These are phyloP conservation scores for Dioctria linearis DNA, from an alignment of 2,888 invertebrate species.

Conservation along the genomic window DNA sequence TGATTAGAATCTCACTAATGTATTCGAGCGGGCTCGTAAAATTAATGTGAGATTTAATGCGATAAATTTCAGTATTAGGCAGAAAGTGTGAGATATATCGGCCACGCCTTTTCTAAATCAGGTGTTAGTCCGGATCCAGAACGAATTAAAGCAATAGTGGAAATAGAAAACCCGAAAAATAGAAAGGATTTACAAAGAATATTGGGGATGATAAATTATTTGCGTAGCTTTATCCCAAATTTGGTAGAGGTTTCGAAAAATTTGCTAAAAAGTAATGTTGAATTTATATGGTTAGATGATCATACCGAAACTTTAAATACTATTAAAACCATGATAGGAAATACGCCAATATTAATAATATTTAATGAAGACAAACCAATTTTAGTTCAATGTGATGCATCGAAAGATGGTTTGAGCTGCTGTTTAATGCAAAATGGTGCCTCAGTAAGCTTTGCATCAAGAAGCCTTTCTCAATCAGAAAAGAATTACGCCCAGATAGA, in stretches of 20 bases:
- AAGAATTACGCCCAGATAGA: conserved; percentile 31
- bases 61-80: conserved; percentile 25
- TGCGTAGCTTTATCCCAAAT: conserved; percentile 47
- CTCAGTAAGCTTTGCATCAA: background rate
- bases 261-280: conserved; percentile 35
- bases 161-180: background rate
- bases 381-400: background rate
- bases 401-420: conserved; percentile 20
- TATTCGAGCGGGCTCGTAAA: conserved; percentile 36
- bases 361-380: background rate
- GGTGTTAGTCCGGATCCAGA: conserved; percentile 29
- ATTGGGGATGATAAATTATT: conserved; percentile 49
- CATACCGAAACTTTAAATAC: background rate
- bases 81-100: conserved; percentile 33
- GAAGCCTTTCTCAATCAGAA: background rate
- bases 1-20: background rate
- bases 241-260: conserved; percentile 30
- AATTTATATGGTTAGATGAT: conserved; percentile 17
- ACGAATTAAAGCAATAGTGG: conserved; percentile 29
- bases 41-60: conserved; percentile 50
- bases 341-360: background rate
- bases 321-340: background rate
- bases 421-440: conserved; percentile 19
- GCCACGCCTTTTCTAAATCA: conserved; percentile 35
- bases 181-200: conserved; percentile 52